Evolutionary conservation across 2,797 vertebrate species (phyloP).

Genomic region (Hyperoplus immaculatus): DNA sequence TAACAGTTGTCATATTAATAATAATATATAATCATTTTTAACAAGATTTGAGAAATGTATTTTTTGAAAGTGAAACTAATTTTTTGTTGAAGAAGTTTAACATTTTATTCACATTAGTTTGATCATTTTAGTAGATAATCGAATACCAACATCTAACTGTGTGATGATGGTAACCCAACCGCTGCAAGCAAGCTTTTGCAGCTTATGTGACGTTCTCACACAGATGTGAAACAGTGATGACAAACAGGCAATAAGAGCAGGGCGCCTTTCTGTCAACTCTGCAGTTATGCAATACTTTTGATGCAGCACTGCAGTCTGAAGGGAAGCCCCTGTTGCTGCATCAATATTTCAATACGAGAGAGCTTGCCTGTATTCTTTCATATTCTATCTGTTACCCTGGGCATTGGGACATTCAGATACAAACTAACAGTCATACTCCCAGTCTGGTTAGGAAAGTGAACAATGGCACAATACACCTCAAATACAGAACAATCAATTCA

Average conservation of each 20-base stretch:
- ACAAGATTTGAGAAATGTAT: no score
- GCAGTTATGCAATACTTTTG: constrained; percentile 52
- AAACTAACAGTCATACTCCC: background rate
- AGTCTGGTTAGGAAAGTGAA: constrained; percentile 2
- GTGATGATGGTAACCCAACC: background rate
- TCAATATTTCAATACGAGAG: constrained; percentile 62
- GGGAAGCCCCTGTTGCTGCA: constrained; percentile 38
- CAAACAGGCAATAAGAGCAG: constrained; percentile 8
- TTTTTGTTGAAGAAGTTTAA: no score
- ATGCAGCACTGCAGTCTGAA: constrained; percentile 40
- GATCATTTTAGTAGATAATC: no score
- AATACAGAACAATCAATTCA: no score
- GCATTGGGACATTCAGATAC: background rate
- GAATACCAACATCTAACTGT: no score
- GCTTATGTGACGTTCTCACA: background rate
- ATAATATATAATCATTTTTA: no score
- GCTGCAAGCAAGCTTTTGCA: background rate
- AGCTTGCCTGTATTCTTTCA: constrained; percentile 33
- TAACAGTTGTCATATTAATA: no score
- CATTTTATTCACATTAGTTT: no score
- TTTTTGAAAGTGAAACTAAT: no score
- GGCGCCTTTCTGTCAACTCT: constrained; percentile 39
- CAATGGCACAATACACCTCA: background rate
- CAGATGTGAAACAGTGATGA: background rate
- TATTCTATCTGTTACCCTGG: constrained; percentile 11